These are phyloP conservation scores for Mionectes olivaceus DNA, from an alignment of 2,797 vertebrate genomes.

Conservation along the genomic window DNA sequence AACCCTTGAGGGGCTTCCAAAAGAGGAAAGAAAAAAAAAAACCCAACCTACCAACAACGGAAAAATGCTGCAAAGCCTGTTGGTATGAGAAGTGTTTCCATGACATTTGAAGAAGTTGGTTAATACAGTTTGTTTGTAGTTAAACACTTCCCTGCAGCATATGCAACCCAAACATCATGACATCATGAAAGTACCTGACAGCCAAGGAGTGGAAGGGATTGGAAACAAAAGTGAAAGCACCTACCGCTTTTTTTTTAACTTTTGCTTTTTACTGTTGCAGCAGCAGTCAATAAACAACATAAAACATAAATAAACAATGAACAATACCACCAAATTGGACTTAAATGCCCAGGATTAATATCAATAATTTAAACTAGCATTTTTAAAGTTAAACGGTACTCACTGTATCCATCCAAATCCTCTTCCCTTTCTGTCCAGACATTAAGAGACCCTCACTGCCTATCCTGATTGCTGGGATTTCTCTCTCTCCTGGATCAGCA, in stretches of 20 bases:
- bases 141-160: slow-evolving; percentile 40
- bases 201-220: slow-evolving; percentile 18
- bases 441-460: neutral
- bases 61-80: slow-evolving; percentile 12
- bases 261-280: neutral
- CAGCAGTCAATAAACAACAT: neutral
- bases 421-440: neutral
- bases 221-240: slow-evolving; percentile 15
- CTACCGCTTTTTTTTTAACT: neutral
- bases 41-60: too few relatives aligned
- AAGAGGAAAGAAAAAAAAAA: neutral
- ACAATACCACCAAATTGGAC: neutral
- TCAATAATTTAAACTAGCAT: neutral
- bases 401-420: neutral
- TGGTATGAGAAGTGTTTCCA: slow-evolving; percentile 6
- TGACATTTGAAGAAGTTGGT: slow-evolving; percentile 28
- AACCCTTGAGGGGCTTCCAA: neutral
- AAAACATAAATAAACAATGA: slow-evolving; percentile 39
- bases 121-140: slow-evolving; percentile 46
- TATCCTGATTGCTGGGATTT: fast-evolving
- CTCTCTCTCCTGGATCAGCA: neutral
- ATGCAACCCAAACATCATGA: slow-evolving; percentile 47
- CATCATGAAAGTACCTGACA: slow-evolving; percentile 31
- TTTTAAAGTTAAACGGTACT: neutral
- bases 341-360: neutral